A percentile compares a stretch with the other conserved stretches of the same genome.
These are phyloP conservation scores for Lichenostomus cassidix DNA, from an alignment of 2,113 vertebrate species.

Conservation along the genomic window DNA sequence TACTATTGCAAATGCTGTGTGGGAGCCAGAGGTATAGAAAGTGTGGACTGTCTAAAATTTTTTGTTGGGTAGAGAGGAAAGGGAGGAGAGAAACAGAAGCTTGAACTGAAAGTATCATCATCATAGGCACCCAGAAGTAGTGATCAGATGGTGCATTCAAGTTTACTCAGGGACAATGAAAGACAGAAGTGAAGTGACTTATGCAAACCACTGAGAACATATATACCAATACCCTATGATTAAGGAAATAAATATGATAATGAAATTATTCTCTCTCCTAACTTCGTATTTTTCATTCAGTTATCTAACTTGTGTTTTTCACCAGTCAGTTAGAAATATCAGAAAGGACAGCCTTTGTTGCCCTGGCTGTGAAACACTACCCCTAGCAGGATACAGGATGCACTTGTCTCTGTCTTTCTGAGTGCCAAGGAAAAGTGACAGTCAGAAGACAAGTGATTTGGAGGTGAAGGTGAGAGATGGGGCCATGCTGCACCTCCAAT, in stretches of 20 bases:
- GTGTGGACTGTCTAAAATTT: neutral
- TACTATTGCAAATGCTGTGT: conserved; percentile 36
- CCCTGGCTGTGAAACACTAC: neutral
- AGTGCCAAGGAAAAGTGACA: neutral
- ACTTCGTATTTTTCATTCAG: neutral
- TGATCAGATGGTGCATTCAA: neutral
- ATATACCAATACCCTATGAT: neutral
- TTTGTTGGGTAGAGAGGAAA: neutral
- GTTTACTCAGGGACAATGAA: conserved; percentile 30
- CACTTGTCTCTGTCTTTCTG: neutral
- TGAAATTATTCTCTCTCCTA: neutral
- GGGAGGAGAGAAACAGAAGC: neutral
- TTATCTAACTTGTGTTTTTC: conserved; percentile 5
- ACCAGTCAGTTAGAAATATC: neutral
- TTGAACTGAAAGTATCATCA: conserved; percentile 45
- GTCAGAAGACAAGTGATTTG: neutral
- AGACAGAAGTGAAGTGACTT: neutral
- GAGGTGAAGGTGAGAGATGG: neutral
- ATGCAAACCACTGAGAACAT: neutral
- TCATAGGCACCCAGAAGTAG: conserved; percentile 36
- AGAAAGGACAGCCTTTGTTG: neutral
- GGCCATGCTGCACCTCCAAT: neutral
- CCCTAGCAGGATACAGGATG: neutral
- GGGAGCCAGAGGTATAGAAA: conserved; percentile 59
- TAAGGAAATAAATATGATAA: neutral